Evolutionary conservation across 2,888 invertebrate species (phyloP).

Genomic region (Hydropsyche betteni): DNA sequence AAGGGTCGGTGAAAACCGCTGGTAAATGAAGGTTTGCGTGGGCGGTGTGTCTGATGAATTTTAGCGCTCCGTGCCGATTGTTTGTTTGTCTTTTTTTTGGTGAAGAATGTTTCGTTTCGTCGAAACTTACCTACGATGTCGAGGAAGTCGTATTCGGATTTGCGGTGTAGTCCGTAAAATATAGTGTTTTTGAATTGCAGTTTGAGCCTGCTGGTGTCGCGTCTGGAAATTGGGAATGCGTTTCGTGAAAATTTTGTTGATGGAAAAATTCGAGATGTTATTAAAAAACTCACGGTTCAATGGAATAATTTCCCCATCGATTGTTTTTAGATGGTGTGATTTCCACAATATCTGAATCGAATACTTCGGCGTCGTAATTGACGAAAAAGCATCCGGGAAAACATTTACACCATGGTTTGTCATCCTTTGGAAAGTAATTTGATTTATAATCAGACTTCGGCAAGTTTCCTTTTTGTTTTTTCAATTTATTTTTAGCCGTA

Average conservation of each 20-base stretch:
- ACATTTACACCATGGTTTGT: constrained; percentile 55
- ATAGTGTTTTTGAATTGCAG: constrained; percentile 63
- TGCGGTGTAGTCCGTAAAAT: constrained; percentile 63
- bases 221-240: not conserved
- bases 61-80: not conserved
- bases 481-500: too few relatives aligned
- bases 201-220: not conserved
- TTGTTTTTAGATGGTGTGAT: constrained; percentile 53
- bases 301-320: constrained; percentile 52
- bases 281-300: constrained; percentile 21
- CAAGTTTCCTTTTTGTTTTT: too few relatives aligned
- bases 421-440: not conserved
- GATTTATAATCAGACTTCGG: not conserved
- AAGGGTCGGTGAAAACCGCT: not conserved
- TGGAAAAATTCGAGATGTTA: not conserved
- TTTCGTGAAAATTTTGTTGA: not conserved
- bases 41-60: not conserved
- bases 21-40: not conserved
- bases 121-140: constrained; percentile 60
- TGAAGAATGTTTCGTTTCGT: not conserved
- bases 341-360: constrained; percentile 60
- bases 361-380: constrained; percentile 62
- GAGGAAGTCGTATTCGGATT: constrained; percentile 63
- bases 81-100: not conserved
- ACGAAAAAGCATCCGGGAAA: constrained; percentile 63